phyloP scores from a whole-genome alignment of 1,140 invertebrate genomes.

The Hyphantria cunea region DNA sequence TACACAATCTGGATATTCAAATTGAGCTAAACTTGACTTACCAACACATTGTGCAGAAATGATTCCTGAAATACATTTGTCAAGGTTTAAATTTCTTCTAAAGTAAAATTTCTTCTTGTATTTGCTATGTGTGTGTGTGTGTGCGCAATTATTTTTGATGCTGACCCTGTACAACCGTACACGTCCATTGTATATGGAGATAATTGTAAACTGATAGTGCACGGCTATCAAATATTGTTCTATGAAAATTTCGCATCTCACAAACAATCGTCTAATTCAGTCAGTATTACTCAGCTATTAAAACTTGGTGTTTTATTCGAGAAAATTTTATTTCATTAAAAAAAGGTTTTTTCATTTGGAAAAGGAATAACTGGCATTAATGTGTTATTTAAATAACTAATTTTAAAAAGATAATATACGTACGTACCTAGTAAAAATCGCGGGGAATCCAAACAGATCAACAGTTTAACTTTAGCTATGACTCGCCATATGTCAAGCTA shows the following conservation, averaged over 20 bases:
- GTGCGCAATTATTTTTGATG: conserved; percentile 13
- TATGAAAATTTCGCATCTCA: conserved; percentile 17
- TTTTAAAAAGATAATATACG: too few species aligned
- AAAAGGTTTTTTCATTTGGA: too few species aligned
- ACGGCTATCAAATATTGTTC: conserved; percentile 10
- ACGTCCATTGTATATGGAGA: conserved; percentile 6
- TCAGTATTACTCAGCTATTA: too few species aligned
- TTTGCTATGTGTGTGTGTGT: conserved; percentile 2
- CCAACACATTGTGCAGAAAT: not conserved
- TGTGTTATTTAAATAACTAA: too few species aligned
- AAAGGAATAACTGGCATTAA: too few species aligned
- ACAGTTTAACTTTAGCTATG: too few species aligned
- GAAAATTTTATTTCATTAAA: too few species aligned
- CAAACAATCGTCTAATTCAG: conserved; percentile 4
- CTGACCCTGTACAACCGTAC: conserved; percentile 18
- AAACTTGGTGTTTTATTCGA: too few species aligned
- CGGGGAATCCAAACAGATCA: too few species aligned
- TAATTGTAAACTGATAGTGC: conserved; percentile 5
- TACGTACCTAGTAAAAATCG: too few species aligned
- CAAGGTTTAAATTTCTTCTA: conserved; percentile 7
- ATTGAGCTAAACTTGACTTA: conserved; percentile 26
- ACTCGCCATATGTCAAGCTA: too few species aligned
- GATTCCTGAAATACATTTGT: not conserved
- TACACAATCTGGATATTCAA: conserved; percentile 29
- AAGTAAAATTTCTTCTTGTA: not conserved